Evolutionary conservation across 1,140 invertebrate genomes (phyloP), one percentile per base, ranked within the genome.

Genomic region (Microvelia longipes): DNA sequence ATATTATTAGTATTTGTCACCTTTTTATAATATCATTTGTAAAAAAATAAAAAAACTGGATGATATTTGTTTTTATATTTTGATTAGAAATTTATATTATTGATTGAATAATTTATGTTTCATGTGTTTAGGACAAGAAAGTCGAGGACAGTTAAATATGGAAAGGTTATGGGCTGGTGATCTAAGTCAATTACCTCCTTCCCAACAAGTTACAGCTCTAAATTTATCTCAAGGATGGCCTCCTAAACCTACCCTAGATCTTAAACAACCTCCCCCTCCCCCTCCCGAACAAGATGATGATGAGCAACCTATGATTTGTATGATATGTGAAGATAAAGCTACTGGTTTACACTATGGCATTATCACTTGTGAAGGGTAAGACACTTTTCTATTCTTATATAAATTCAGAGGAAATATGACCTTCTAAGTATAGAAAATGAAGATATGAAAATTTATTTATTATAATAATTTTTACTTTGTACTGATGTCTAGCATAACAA

Each of bases 331-430:
- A 79, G 95, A 98, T 79, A 94, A 93, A 76, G 94, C 94, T 27
- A 96, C 94, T 0, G 95, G 95, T n/a, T 84, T 98, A 26, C 95
- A 98, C 80, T 98, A 97, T 77, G 95, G 95, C 29, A 97, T 97
- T 79, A 97, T 97, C 75, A 98, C 94, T 30, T 98, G 95, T 80
- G 95, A 98, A 83, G 94, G 94, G 84, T 91, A 76, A 83, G 85
- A 78, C n/a, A 67, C 64, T 71, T 66, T 1, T 35, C n/a, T 63
- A 69, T 35, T 66, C 5, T 64, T 15, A 26, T 69, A n/a, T 26
- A 5, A n/a, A n/a, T n/a, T 50, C 29, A 61, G 24, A 11, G 15
- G 27, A 2, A 5, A 24, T 65, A n/a, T n/a, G n/a, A n/a, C n/a
- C n/a, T n/a, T n/a, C n/a, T n/a, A n/a, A n/a, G n/a, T n/a, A n/a